phyloP scores from a whole-genome alignment of 1,140 invertebrate species.

The Orchestia grillus region DNA sequence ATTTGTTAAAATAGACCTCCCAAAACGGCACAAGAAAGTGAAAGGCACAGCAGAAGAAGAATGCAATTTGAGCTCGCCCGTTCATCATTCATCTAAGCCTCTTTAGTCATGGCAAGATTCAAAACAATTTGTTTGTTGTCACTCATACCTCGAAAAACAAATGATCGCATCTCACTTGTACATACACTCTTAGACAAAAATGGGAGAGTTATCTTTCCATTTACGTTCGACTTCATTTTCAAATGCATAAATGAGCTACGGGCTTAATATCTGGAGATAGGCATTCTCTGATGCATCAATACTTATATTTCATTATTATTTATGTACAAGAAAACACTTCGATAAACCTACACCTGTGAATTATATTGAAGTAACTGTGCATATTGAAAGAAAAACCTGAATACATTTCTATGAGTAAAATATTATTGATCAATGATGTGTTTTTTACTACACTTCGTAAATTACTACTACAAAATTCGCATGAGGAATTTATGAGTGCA shows the following conservation, averaged over 20 bases:
- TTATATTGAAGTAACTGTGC: too few species aligned
- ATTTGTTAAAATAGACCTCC: conserved; percentile 45
- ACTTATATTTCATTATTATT: not conserved
- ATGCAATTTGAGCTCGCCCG: not conserved
- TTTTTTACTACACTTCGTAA: too few species aligned
- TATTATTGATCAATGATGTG: too few species aligned
- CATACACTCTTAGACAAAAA: not conserved
- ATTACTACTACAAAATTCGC: too few species aligned
- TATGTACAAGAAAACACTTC: too few species aligned
- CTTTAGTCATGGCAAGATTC: not conserved
- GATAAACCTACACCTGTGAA: too few species aligned
- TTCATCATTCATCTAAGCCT: not conserved
- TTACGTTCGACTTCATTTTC: not conserved
- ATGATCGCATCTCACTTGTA: not conserved
- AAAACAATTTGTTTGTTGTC: not conserved
- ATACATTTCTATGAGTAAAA: too few species aligned
- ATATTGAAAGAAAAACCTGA: too few species aligned
- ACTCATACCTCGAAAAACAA: not conserved
- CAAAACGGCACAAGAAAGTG: conserved; percentile 45
- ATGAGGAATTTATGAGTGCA: too few species aligned
- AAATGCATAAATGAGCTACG: not conserved
- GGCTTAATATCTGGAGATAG: too few species aligned
- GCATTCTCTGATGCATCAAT: not conserved
- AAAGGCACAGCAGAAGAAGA: conserved; percentile 27
- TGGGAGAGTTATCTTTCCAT: not conserved